A percentile compares a stretch with the other conserved stretches of the same genome.
Conservation (phyloP, 2,888 invertebrate species). For the Tridacna crocea region DNA sequence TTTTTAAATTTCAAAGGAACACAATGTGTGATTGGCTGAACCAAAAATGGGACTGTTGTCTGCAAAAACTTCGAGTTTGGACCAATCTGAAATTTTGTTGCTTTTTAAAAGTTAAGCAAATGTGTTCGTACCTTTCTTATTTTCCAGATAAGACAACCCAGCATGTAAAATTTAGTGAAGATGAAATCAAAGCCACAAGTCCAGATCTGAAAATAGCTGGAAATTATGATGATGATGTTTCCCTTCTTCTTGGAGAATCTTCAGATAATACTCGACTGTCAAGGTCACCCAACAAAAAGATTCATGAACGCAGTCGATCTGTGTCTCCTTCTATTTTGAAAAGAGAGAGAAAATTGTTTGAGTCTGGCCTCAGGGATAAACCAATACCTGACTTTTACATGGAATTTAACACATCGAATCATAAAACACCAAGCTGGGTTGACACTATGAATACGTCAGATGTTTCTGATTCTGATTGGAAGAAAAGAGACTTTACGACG, state of each 20-base stretch:
- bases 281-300: constrained; percentile 48
- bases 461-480: constrained; percentile 65
- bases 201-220: constrained; percentile 19
- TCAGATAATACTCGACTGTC: constrained; percentile 45
- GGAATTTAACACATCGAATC: constrained; percentile 54
- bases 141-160: constrained; percentile 42
- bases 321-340: constrained; percentile 68
- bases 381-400: constrained; percentile 60
- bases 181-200: constrained; percentile 8
- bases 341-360: constrained; percentile 64
- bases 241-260: constrained; percentile 54
- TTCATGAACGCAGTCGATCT: constrained; percentile 67
- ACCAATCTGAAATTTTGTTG: too few species aligned
- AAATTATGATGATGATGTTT: constrained; percentile 59
- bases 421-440: constrained; percentile 69
- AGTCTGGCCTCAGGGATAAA: constrained; percentile 57
- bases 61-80: too few species aligned
- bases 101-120: too few species aligned
- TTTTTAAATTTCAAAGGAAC: too few species aligned
- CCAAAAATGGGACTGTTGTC: too few species aligned
- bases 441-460: constrained; percentile 68
- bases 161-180: constrained; percentile 52
- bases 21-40: too few species aligned
- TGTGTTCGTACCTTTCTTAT: background rate
- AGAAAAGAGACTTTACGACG: constrained; percentile 64